These are phyloP conservation scores for Enoplosus armatus DNA, from an alignment of 2,797 vertebrate genomes.

Conservation along the genomic window DNA sequence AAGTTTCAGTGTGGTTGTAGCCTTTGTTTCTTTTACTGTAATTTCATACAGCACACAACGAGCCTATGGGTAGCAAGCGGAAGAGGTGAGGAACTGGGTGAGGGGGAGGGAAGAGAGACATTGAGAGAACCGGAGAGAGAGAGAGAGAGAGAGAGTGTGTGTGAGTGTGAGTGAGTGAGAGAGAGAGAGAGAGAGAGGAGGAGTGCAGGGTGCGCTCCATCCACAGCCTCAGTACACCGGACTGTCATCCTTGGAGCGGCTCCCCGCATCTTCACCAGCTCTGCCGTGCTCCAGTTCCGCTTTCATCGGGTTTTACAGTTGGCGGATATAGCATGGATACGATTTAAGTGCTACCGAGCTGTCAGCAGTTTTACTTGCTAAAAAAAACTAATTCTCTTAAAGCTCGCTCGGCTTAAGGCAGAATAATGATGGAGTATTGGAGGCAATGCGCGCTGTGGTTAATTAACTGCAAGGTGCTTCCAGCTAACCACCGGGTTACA, in stretches of 20 bases:
- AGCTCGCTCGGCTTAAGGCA: slow-evolving; percentile 26
- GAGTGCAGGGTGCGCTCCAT: slow-evolving; percentile 62
- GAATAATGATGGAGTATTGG: slow-evolving; percentile 93
- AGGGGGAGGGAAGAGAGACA: slow-evolving; percentile 68
- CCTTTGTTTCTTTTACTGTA: not conserved
- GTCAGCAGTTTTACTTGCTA: slow-evolving; percentile 13
- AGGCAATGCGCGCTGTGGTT: slow-evolving; percentile 96
- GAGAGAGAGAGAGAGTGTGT: slow-evolving; percentile 34
- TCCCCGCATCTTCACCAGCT: slow-evolving; percentile 29
- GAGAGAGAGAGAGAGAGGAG: slow-evolving; percentile 35
- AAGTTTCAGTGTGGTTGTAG: not conserved
- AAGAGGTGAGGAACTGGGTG: slow-evolving; percentile 71
- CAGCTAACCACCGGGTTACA: slow-evolving; percentile 94
- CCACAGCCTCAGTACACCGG: slow-evolving; percentile 57
- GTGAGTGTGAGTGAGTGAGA: slow-evolving; percentile 16
- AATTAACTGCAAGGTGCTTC: slow-evolving; percentile 95
- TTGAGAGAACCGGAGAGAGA: slow-evolving; percentile 24
- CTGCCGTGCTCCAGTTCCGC: slow-evolving; percentile 24
- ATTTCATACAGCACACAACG: slow-evolving; percentile 13
- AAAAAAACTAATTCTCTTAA: not conserved
- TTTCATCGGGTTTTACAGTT: slow-evolving; percentile 12
- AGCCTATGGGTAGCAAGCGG: slow-evolving; percentile 67
- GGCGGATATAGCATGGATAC: slow-evolving; percentile 60
- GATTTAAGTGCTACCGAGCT: slow-evolving; percentile 32
- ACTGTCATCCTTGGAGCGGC: slow-evolving; percentile 66